Base-by-base conservation (phyloP, 2,888 invertebrate genomes). In the Acrocera orbiculus region DNA sequence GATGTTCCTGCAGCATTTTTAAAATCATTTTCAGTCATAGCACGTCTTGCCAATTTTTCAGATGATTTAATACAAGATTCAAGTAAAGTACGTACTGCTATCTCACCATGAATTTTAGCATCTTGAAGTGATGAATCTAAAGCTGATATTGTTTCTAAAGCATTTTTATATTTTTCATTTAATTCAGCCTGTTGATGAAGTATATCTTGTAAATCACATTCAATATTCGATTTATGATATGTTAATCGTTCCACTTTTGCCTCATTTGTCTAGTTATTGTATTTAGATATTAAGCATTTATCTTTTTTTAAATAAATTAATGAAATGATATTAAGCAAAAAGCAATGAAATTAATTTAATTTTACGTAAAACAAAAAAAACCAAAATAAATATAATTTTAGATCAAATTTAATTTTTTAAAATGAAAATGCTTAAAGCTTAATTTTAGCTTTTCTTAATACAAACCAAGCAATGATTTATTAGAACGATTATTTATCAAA, bases 181-280 rank as follows among this genome's bases (percentile, higher is more conserved):
- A 77, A 55, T 38, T 72, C 68, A 41, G 70, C 67, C 54, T 78
- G 77, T 51, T 78, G 73, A 49, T 71, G 66, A 40, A 72, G 58
- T 41, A 76, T 56, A 48, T 73, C 73, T 60, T 76, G 70, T 35
- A 74, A 55, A 50, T 74, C 69, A 47, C 63, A 65, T 63, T 74
- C 74, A 14, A 74, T 62, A 35, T 62, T 66, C 13, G 38, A 28
- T 36, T 51, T 51, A 27, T 46, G 44, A 13, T 37, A 35, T 28
- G 40, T 24, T 50, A 73, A 62, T 58, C 73, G 69, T 53, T 75
- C 72, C 41, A 76, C 62, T 54, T 70, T 71, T 47, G 67, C 68
- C 44, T 68, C 65, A 46, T 75, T 59, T 44, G 69, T 66, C 78
- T 78, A 29, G 35, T 41, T 28, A 28, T 14, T n/a, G 17, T 16